A percentile compares a stretch with the other conserved stretches of the same genome.
Conservation (phyloP, 2,113 vertebrate species). For the Rana temporaria region DNA sequence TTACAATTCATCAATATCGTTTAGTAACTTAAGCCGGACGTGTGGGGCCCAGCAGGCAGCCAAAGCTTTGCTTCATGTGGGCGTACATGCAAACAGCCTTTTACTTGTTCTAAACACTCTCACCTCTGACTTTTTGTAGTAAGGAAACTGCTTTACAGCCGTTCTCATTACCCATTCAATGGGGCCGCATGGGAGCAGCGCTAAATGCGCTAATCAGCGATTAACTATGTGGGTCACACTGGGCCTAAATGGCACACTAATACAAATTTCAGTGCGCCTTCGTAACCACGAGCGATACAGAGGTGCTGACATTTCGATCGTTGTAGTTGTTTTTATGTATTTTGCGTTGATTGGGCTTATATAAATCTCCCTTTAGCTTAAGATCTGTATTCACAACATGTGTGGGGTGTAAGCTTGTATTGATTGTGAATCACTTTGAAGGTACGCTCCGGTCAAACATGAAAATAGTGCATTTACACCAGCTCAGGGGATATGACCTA, state of each 20-base stretch:
- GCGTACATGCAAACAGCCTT: constrained; percentile 14
- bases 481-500: too few species aligned
- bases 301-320: neutral
- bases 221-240: constrained; percentile 37
- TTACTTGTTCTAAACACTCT: constrained; percentile 41
- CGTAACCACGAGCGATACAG: neutral
- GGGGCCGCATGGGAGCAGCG: constrained; percentile 11
- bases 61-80: neutral
- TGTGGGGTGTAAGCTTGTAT: too few species aligned
- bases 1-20: too few species aligned
- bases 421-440: too few species aligned
- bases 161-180: constrained; percentile 30
- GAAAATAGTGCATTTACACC: too few species aligned
- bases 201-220: constrained; percentile 30
- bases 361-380: neutral
- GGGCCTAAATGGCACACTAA: constrained; percentile 19
- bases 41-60: neutral
- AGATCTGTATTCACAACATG: neutral
- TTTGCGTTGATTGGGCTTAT: neutral
- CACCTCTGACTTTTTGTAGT: constrained; percentile 16
- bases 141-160: constrained; percentile 5
- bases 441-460: too few species aligned
- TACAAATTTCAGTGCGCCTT: constrained; percentile 6
- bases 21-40: too few species aligned
- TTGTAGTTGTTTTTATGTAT: neutral